Evolutionary conservation across 2,888 invertebrate species (phyloP).

Genomic region (Drosophila lacicola): DNA sequence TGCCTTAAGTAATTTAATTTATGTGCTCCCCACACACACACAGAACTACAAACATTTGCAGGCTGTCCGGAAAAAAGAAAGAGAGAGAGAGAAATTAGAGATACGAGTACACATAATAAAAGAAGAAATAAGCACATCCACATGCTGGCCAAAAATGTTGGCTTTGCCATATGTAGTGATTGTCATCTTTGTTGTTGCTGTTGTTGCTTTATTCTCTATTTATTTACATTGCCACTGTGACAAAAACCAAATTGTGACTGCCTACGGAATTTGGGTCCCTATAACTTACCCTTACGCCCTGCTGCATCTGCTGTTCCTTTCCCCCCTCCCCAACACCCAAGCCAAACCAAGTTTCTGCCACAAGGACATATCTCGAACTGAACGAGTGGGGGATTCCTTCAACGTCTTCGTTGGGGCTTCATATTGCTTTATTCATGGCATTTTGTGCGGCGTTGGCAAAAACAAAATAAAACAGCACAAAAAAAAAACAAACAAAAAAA

Average conservation of each 20-base stretch:
- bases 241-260: conserved; percentile 28
- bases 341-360: background rate
- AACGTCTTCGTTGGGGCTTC: conserved; percentile 16
- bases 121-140: conserved; percentile 15
- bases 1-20: conserved; percentile 69
- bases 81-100: background rate
- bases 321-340: background rate
- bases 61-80: conserved; percentile 1
- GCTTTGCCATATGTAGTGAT: conserved; percentile 15
- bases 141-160: conserved; percentile 19
- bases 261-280: conserved; percentile 15
- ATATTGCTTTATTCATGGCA: conserved; percentile 41
- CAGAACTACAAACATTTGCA: background rate
- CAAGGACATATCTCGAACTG: background rate
- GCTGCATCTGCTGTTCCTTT: background rate
- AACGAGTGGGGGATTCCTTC: background rate
- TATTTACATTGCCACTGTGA: conserved; percentile 42
- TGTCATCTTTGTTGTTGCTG: conserved; percentile 9
- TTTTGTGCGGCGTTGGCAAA: conserved; percentile 43
- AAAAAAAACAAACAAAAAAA: background rate
- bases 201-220: conserved; percentile 17
- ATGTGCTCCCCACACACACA: conserved; percentile 29
- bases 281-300: conserved; percentile 5
- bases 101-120: conserved; percentile 10
- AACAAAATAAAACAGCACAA: conserved; percentile 13